Base-by-base conservation (phyloP, 37 sponge, comb jelly and placozoan genomes). In the Ephydatia muelleri region DNA sequence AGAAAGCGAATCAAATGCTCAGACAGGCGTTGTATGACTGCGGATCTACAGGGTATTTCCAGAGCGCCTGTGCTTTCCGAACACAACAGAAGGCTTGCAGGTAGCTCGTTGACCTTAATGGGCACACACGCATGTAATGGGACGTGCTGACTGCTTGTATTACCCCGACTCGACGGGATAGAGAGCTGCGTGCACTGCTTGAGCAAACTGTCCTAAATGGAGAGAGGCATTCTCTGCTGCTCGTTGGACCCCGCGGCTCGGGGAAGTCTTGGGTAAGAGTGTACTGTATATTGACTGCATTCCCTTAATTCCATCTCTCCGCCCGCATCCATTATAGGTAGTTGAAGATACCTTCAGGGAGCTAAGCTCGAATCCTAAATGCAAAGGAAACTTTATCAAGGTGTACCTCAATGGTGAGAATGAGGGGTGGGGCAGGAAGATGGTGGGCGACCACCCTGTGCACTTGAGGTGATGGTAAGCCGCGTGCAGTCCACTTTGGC, bases 151-250 rank as follows among this genome's bases (percentile, higher is more conserved):
- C 67, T 67, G 5, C 30, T 14, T n/a, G n/a, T n/a, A n/a, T n/a
- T n/a, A n/a, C n/a, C n/a, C 39, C 49, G 19, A 33, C 13, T 72
- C 12, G 23, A 14, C 12, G 27, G 13, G 70, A 25, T 69, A 90
- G 91, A 1, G 83, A 89, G 9, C 48, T 97, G 9, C 23, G 57
- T 31, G 66, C 82, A 21, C 68, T 93, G 49, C 82, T 97, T n/a
- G 72, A 91, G 66, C 80, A 84, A 11, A 93, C 93, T n/a, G 77
- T 95, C 0, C 49, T 78, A 0, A 26, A 74, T 49, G 92, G 89
- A 25, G 90, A 96, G 65, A 83, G 99, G 34, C 92, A 95, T 68
- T 96, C 97, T 11, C 84, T 89, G 26, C 89, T 98, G 2, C 65
- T 98, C 0, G 73, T 94, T 47, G 99, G 95, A 21, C 90, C 93